Conservation (phyloP, 2,888 invertebrate species). For the Eristalis arbustorum region DNA sequence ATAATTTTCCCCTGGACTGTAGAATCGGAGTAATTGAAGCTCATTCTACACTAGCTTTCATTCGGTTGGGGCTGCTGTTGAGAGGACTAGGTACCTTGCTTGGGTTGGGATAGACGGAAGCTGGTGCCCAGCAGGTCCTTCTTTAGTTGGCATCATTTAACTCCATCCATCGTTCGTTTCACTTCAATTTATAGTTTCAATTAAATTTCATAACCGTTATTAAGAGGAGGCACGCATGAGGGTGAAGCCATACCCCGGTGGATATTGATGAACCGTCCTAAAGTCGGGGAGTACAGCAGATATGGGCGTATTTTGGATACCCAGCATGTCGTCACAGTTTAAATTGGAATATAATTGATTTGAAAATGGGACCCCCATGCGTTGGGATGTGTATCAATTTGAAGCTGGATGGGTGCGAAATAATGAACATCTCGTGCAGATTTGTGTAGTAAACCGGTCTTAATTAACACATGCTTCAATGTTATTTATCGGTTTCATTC, state of each 20-base stretch:
- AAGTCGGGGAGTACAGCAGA: neutral
- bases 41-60: slow-evolving; percentile 31
- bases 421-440: too few relatives aligned
- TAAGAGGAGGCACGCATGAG: slow-evolving; percentile 18
- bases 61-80: slow-evolving; percentile 10
- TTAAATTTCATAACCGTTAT: slow-evolving; percentile 57
- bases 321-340: neutral
- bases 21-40: slow-evolving; percentile 50
- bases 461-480: too few relatives aligned
- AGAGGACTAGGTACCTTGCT: too few relatives aligned
- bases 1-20: slow-evolving; percentile 34
- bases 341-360: neutral
- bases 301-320: neutral
- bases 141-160: slow-evolving; percentile 49
- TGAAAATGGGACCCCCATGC: neutral
- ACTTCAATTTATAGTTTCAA: slow-evolving; percentile 55
- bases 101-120: neutral
- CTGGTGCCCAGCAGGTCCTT: slow-evolving; percentile 25
- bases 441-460: too few relatives aligned
- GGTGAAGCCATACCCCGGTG: neutral
- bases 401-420: too few relatives aligned
- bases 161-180: slow-evolving; percentile 41
- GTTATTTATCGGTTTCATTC: too few relatives aligned
- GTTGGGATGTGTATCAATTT: too few relatives aligned
- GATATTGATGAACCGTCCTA: neutral